phyloP scores from a whole-genome alignment of 1,140 invertebrate species.

The Nilaparvata lugens region DNA sequence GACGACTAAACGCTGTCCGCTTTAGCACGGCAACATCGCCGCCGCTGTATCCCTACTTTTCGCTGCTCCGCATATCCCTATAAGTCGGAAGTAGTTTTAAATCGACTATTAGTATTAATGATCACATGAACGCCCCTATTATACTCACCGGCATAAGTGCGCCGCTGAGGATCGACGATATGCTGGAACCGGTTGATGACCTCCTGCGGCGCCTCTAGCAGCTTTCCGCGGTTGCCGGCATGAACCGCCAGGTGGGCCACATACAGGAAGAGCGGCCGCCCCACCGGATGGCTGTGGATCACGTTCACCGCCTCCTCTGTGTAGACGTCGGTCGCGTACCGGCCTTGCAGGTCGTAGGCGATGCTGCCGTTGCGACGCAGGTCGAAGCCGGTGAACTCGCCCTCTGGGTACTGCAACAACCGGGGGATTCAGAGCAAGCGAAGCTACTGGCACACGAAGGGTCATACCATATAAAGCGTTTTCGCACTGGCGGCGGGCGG shows the following conservation, averaged over 20 bases:
- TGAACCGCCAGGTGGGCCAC: conserved; percentile 58
- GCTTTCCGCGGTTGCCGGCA: conserved; percentile 46
- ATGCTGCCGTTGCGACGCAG: conserved; percentile 43
- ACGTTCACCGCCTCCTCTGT: conserved; percentile 49
- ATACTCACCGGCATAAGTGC: conserved; percentile 54
- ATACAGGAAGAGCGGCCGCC: conserved; percentile 53
- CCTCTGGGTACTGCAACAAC: conserved; percentile 22
- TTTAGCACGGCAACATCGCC: too few relatives aligned
- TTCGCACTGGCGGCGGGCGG: too few relatives aligned
- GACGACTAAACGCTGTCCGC: too few relatives aligned
- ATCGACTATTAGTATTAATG: too few relatives aligned
- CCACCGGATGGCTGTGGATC: conserved; percentile 46
- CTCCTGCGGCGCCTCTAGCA: conserved; percentile 49
- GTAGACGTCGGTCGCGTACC: conserved; percentile 60
- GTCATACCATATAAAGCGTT: too few relatives aligned
- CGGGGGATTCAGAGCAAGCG: too few relatives aligned
- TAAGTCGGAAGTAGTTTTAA: too few relatives aligned
- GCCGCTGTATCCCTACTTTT: too few relatives aligned
- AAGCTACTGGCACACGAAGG: too few relatives aligned
- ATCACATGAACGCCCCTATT: too few relatives aligned
- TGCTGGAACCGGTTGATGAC: conserved; percentile 50
- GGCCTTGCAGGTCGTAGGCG: conserved; percentile 48
- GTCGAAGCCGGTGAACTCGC: conserved; percentile 43
- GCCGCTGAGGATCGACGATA: conserved; percentile 50
- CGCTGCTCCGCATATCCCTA: too few relatives aligned